These are phyloP conservation scores for Sardinella longiceps DNA, from an alignment of 2,797 vertebrate genomes.

Conservation along the genomic window DNA sequence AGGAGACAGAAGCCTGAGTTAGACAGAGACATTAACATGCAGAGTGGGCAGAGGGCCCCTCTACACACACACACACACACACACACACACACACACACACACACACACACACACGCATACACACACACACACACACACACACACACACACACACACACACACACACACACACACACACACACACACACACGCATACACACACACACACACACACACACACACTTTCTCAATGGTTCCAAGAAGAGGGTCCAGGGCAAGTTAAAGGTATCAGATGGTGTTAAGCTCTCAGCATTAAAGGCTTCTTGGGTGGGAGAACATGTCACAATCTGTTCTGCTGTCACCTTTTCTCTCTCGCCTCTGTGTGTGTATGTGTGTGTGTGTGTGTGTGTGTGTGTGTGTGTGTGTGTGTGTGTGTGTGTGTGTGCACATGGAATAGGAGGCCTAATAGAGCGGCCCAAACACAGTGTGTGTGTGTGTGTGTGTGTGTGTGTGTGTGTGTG, in stretches of 20 bases:
- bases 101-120: not conserved
- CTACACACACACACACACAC: not conserved
- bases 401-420: too few relatives aligned
- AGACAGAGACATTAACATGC: slow-evolving; percentile 46
- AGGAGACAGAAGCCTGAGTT: not conserved
- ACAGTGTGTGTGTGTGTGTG: not conserved
- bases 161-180: too few relatives aligned
- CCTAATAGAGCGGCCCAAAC: too few relatives aligned
- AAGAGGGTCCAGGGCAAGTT: slow-evolving; percentile 46
- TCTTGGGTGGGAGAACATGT: slow-evolving; percentile 50
- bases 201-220: too few relatives aligned
- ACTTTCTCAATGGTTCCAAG: slow-evolving; percentile 32
- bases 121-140: too few relatives aligned
- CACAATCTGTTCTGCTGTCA: slow-evolving; percentile 47
- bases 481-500: not conserved
- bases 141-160: not conserved
- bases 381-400: not conserved
- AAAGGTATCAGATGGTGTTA: slow-evolving; percentile 47
- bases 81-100: too few relatives aligned
- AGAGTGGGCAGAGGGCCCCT: slow-evolving; percentile 41
- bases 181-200: not conserved
- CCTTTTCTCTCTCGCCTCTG: slow-evolving; percentile 15
- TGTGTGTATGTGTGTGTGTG: not conserved
- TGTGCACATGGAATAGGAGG: too few relatives aligned
- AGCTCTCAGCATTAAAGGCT: slow-evolving; percentile 47